Evolutionary conservation across 2,888 invertebrate species (phyloP).

Genomic region (Melitaea athalia): DNA sequence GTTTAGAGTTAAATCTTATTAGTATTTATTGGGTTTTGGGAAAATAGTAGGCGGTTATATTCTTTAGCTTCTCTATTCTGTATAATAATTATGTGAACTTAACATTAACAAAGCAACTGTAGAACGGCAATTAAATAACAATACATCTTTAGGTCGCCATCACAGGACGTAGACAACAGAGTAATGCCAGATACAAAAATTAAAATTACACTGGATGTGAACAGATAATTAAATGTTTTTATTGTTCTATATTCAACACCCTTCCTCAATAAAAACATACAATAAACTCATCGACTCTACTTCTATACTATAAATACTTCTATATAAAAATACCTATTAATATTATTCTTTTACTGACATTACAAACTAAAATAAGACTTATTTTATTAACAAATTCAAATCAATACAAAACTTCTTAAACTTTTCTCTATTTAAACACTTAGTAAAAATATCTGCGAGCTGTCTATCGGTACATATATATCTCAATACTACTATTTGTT

Average conservation of each 20-base stretch:
- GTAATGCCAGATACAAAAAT: too few species aligned
- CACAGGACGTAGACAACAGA: too few species aligned
- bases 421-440: constrained; percentile 5
- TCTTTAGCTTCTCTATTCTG: too few species aligned
- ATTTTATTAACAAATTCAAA: background rate
- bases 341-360: background rate
- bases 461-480: constrained; percentile 2
- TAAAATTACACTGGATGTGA: too few species aligned
- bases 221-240: too few species aligned
- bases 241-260: background rate
- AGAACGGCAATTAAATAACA: too few species aligned
- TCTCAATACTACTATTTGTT: background rate
- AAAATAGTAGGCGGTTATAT: too few species aligned
- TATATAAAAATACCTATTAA: background rate
- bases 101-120: too few species aligned
- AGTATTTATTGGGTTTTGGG: too few species aligned
- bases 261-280: constrained; percentile 9
- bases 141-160: too few species aligned
- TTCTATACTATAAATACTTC: background rate
- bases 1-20: too few species aligned
- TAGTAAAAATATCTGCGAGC: background rate
- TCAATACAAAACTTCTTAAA: background rate
- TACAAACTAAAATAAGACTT: background rate
- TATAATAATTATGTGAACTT: too few species aligned
- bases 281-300: background rate